Conservation (phyloP, 1,140 invertebrate genomes). For the Sogatella furcifera region DNA sequence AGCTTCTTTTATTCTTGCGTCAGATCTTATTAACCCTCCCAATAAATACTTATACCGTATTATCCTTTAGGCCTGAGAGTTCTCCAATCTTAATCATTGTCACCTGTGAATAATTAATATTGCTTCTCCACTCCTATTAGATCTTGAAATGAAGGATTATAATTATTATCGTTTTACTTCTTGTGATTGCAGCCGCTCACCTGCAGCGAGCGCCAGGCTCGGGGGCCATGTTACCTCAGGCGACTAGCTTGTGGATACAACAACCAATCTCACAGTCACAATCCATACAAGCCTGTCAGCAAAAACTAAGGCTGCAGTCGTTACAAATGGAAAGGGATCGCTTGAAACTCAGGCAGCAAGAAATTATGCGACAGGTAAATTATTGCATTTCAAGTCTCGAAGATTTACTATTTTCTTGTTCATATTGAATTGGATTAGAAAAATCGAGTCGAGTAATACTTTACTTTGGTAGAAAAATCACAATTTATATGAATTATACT, state of each 20-base stretch:
- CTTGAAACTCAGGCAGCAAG: slow-evolving; percentile 75
- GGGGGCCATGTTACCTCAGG: slow-evolving; percentile 42
- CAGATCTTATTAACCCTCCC: too few relatives aligned
- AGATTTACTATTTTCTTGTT: background rate
- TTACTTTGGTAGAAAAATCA: too few relatives aligned
- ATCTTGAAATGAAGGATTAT: too few relatives aligned
- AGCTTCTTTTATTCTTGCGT: background rate
- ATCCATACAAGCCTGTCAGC: slow-evolving; percentile 53
- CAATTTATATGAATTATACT: too few relatives aligned
- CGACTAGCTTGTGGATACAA: slow-evolving; percentile 33
- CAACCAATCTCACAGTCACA: slow-evolving; percentile 29
- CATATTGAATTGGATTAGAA: too few relatives aligned
- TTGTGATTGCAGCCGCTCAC: slow-evolving; percentile 47
- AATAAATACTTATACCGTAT: too few relatives aligned
- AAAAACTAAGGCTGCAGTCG: slow-evolving; percentile 68
- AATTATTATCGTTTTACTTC: too few relatives aligned
- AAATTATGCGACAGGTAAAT: slow-evolving; percentile 70
- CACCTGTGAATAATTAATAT: too few relatives aligned
- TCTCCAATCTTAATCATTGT: too few relatives aligned
- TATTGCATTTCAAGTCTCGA: background rate
- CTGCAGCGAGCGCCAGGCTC: slow-evolving; percentile 55
- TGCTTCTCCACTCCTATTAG: too few relatives aligned
- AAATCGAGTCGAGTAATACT: too few relatives aligned
- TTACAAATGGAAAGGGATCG: slow-evolving; percentile 78
- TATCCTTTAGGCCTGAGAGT: too few relatives aligned